Evolutionary conservation across 2,888 invertebrate genomes (phyloP), one percentile per base, ranked within the genome.

Genomic region (Apamea crenata): DNA sequence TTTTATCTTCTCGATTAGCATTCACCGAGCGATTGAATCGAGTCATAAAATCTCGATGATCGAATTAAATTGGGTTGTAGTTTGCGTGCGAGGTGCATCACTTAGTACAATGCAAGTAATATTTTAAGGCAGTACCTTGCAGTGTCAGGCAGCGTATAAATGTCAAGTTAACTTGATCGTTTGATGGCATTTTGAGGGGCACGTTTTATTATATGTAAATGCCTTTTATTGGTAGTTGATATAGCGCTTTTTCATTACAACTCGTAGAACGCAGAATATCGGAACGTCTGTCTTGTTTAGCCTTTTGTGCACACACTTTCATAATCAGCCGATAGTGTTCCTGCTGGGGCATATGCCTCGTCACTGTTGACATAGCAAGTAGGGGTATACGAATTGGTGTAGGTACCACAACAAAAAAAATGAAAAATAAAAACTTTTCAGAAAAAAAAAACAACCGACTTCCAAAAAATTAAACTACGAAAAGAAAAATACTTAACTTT

Each of bases 31-130:
- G 74, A 68, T 72, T 47, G 67, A 71, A 84, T 84, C 82, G 67
- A 79, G 78, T 78, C 82, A 82, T 87, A 87, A 88, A 88, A 88
- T 75, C 74, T n/a, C 61, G 79, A 82, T 73, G 53, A 84, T 86
- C 75, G 74, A 74, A 76, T 77, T 47, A 77, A 88, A 86, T 80
- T 80, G 63, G 80, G 77, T 72, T 82, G 70, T 76, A 47, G 47
- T 85, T 82, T 25, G 68, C 68, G 70, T 85, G 75, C 78, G 71
- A 61, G 65, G 44, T 74, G 82, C 78, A 85, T 83, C 47, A 77
- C 44, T 65, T 25, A 36, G 40, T 72, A 77, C 63, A 70, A 78
- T 80, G 77, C 73, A 80, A 69, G 79, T 16, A 29, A 86, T 77
- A 77, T 47, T 77, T 84, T 75, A 72, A 5, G 36, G 14, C 61